A percentile compares a stretch with the other conserved stretches of the same genome.
Evolutionary conservation across 2,888 invertebrate species (phyloP).

Genomic region (Galerucella calmariensis): DNA sequence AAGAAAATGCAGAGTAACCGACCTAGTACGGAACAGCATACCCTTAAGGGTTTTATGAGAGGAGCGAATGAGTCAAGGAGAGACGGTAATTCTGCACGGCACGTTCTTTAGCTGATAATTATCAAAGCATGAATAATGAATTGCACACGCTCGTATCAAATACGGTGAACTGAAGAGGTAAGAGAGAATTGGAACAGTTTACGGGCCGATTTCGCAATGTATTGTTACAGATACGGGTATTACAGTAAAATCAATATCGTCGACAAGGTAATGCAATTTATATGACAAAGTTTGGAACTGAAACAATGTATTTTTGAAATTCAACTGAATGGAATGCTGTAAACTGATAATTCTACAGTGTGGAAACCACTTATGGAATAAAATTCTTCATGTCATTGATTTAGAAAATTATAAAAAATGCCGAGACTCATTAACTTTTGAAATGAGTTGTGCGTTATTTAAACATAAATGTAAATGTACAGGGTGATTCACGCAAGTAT

Average conservation of each 20-base stretch:
- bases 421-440: too few relatives aligned
- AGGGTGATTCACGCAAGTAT: too few relatives aligned
- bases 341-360: too few relatives aligned
- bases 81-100: constrained; percentile 44
- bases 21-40: constrained; percentile 21
- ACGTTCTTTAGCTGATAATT: constrained; percentile 54
- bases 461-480: too few relatives aligned
- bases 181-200: constrained; percentile 12
- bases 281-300: neutral
- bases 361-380: too few relatives aligned
- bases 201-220: constrained; percentile 21
- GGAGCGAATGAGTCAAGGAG: constrained; percentile 16
- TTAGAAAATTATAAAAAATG: too few relatives aligned
- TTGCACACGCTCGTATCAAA: constrained; percentile 52
- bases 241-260: neutral
- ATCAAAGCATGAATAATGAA: constrained; percentile 56
- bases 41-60: neutral
- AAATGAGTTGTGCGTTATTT: too few relatives aligned
- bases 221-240: neutral
- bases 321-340: too few relatives aligned
- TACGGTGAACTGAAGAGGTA: constrained; percentile 43
- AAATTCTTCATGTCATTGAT: too few relatives aligned
- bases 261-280: neutral
- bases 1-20: constrained; percentile 16
- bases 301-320: too few relatives aligned